A percentile compares a stretch with the other conserved stretches of the same genome.
phyloP scores from a whole-genome alignment of 2,113 vertebrate species.

The Dipodomys merriami region DNA sequence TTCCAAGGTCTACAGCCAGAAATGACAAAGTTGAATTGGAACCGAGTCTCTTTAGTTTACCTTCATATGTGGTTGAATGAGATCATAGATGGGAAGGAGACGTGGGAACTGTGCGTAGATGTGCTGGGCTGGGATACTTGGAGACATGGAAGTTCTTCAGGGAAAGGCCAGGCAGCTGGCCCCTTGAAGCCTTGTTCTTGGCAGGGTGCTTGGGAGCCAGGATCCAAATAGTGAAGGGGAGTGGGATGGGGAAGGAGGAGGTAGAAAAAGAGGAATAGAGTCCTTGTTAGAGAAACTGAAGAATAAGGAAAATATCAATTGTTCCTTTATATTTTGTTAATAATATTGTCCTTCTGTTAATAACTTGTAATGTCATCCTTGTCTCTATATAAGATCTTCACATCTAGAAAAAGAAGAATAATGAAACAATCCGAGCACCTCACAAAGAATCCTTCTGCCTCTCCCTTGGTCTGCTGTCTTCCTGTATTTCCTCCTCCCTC shows the following conservation, averaged over 20 bases:
- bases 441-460: neutral
- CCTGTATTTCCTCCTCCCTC: neutral
- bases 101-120: neutral
- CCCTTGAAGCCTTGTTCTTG: neutral
- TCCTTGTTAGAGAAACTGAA: neutral
- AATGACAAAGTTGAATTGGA: neutral
- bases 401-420: too few relatives aligned
- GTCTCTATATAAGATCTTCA: too few relatives aligned
- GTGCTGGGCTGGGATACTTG: neutral
- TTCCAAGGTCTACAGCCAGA: neutral
- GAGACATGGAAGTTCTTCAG: fast-evolving
- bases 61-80: neutral
- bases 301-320: neutral
- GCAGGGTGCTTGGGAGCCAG: neutral
- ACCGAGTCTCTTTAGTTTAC: neutral
- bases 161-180: neutral
- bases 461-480: neutral
- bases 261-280: too few relatives aligned
- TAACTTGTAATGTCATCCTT: too few relatives aligned
- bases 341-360: too few relatives aligned
- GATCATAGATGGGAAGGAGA: neutral
- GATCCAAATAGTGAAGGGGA: neutral
- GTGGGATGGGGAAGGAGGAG: neutral
- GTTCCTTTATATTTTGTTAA: too few relatives aligned
- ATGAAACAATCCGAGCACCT: neutral